Percentiles rank a stretch among this genome's conserved stretches.
Evolutionary conservation across 1,140 invertebrate genomes (phyloP).

Genomic region (Drepana arcuata): DNA sequence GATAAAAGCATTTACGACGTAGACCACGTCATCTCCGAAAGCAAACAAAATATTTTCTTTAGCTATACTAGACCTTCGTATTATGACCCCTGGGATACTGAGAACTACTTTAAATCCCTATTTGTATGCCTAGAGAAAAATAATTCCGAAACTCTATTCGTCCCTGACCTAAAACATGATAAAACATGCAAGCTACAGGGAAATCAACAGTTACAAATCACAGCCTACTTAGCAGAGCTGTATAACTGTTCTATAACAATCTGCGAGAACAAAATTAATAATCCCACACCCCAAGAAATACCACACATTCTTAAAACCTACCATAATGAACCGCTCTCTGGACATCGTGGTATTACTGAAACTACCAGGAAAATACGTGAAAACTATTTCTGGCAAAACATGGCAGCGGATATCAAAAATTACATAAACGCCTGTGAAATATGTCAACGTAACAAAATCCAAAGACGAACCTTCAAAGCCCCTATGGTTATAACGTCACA

Average conservation of each 20-base stretch:
- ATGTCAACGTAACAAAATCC: constrained; percentile 45
- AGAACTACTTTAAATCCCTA: constrained; percentile 23
- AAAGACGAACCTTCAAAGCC: constrained; percentile 26
- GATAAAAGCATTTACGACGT: constrained; percentile 15
- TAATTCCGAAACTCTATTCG: constrained; percentile 9
- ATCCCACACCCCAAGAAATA: constrained; percentile 24
- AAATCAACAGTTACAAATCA: constrained; percentile 21
- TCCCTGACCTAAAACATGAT: constrained; percentile 19
- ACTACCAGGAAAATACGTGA: constrained; percentile 36
- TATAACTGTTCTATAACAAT: no score
- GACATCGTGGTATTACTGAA: constrained; percentile 35
- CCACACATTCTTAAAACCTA: constrained; percentile 35
- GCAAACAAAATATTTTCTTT: constrained; percentile 22
- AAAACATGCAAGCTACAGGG: constrained; percentile 15
- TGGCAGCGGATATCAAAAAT: constrained; percentile 39
- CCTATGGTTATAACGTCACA: constrained; percentile 44
- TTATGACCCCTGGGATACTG: constrained; percentile 24
- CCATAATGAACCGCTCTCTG: constrained; percentile 33
- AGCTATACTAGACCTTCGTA: constrained; percentile 13
- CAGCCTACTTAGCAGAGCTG: constrained; percentile 20
- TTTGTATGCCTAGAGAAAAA: constrained; percentile 11
- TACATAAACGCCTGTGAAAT: constrained; percentile 30
- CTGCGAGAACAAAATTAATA: constrained; percentile 17
- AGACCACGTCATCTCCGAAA: constrained; percentile 13
- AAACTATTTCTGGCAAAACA: constrained; percentile 41